Percentiles rank a stretch among this genome's conserved stretches.
phyloP scores from a whole-genome alignment of 2,113 vertebrate species.

The Cyphomyrus discorhynchus region DNA sequence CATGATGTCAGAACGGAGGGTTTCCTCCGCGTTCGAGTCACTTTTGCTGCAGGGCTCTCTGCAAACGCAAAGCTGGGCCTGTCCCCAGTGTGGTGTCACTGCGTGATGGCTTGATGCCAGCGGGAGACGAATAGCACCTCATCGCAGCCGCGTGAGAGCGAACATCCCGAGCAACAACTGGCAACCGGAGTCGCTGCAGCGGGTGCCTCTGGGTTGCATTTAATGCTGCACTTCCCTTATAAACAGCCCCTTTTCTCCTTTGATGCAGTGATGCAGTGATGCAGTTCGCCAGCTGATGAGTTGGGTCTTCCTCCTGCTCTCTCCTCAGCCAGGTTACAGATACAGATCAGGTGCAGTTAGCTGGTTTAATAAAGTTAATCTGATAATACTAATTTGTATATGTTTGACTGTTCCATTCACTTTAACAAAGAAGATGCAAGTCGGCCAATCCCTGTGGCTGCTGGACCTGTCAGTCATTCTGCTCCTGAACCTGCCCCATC shows the following conservation, averaged over 20 bases:
- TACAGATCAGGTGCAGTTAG: neutral
- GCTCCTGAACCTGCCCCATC: neutral
- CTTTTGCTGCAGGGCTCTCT: neutral
- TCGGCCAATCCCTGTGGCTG: neutral
- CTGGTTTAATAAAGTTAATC: neutral
- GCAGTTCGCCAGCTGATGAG: neutral
- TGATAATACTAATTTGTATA: neutral
- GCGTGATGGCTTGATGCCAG: neutral
- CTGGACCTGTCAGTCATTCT: neutral
- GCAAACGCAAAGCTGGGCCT: neutral
- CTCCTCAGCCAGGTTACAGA: neutral
- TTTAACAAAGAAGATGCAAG: neutral
- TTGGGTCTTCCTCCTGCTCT: neutral
- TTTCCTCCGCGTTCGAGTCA: neutral
- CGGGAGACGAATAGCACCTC: neutral
- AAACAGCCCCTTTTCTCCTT: neutral
- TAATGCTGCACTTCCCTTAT: neutral
- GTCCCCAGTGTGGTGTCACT: neutral
- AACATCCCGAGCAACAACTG: neutral
- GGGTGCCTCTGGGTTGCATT: neutral
- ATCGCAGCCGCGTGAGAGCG: neutral
- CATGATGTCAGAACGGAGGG: neutral
- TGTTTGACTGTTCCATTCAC: neutral
- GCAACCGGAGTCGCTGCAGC: neutral
- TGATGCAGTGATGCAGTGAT: neutral